Evolutionary conservation across 2,113 vertebrate genomes (phyloP).

Genomic region (Ammodytes dubius): DNA sequence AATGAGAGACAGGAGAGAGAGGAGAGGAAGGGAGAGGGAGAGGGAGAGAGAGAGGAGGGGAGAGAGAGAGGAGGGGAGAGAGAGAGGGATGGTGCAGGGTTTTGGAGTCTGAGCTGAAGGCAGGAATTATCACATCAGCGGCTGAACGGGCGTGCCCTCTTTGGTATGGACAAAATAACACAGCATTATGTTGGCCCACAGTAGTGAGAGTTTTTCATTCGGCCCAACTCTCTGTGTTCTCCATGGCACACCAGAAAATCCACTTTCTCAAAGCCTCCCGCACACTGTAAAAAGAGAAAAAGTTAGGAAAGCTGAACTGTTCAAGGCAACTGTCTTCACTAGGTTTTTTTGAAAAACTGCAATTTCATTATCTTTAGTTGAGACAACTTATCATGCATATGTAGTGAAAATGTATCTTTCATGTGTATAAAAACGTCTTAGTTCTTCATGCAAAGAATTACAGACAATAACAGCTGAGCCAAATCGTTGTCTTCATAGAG

Average conservation of each 20-base stretch:
- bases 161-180: slow-evolving; percentile 52
- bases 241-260: slow-evolving; percentile 7
- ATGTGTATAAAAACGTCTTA: too few relatives aligned
- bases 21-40: slow-evolving; percentile 26
- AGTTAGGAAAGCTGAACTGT: too few relatives aligned
- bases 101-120: slow-evolving; percentile 72
- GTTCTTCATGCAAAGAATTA: too few relatives aligned
- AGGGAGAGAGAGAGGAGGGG: slow-evolving; percentile 40
- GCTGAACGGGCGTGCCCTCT: slow-evolving; percentile 65
- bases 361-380: too few relatives aligned
- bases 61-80: slow-evolving; percentile 20
- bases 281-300: background rate
- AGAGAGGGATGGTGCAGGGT: slow-evolving; percentile 48
- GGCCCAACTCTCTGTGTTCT: background rate
- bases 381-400: too few relatives aligned
- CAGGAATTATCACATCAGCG: slow-evolving; percentile 82
- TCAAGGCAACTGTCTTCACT: too few relatives aligned
- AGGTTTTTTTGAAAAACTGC: too few relatives aligned
- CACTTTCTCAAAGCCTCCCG: slow-evolving; percentile 13
- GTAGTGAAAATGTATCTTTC: too few relatives aligned
- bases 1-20: too few relatives aligned
- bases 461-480: too few relatives aligned
- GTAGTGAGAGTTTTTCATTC: slow-evolving; percentile 48
- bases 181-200: slow-evolving; percentile 38
- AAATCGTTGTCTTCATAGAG: too few relatives aligned